phyloP scores from a whole-genome alignment of 2,888 invertebrate genomes.

The Ectemnius lituratus region DNA sequence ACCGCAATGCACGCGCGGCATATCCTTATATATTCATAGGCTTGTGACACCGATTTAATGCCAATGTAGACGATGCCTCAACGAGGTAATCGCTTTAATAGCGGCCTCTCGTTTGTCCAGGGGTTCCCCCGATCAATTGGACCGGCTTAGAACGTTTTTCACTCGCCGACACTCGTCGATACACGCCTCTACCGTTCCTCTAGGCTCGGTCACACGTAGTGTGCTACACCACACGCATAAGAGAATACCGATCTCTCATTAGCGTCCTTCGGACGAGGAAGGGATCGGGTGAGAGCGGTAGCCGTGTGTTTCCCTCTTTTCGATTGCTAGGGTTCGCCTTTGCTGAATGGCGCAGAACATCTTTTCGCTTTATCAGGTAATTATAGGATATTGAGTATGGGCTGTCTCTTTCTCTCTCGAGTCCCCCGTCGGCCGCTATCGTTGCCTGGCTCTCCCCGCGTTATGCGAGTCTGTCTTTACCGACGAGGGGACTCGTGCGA shows the following conservation, averaged over 20 bases:
- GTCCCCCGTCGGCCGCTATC: no score
- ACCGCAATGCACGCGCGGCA: constrained; percentile 40
- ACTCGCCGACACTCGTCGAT: constrained; percentile 27
- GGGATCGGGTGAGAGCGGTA: no score
- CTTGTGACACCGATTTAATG: constrained; percentile 62
- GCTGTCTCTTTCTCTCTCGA: neutral
- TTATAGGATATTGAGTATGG: constrained; percentile 7
- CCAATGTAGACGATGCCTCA: constrained; percentile 70
- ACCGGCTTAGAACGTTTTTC: constrained; percentile 51
- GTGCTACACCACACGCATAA: constrained; percentile 3
- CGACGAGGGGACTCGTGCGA: constrained; percentile 1
- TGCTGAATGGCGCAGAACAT: constrained; percentile 1
- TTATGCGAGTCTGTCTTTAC: neutral
- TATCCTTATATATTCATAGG: constrained; percentile 46
- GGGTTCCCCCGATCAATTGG: constrained; percentile 48
- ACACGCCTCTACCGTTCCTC: no score
- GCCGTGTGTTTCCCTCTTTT: neutral
- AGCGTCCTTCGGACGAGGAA: no score
- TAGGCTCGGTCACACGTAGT: no score
- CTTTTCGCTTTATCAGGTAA: constrained; percentile 9
- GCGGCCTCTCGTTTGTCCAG: constrained; percentile 58
- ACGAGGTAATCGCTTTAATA: constrained; percentile 73
- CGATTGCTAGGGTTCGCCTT: constrained; percentile 2
- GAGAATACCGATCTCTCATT: constrained; percentile 19
- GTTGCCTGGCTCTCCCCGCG: neutral